A percentile compares a stretch with the other conserved stretches of the same genome.
Conservation (phyloP, 2,113 vertebrate species). For the Dicaeum eximium region DNA sequence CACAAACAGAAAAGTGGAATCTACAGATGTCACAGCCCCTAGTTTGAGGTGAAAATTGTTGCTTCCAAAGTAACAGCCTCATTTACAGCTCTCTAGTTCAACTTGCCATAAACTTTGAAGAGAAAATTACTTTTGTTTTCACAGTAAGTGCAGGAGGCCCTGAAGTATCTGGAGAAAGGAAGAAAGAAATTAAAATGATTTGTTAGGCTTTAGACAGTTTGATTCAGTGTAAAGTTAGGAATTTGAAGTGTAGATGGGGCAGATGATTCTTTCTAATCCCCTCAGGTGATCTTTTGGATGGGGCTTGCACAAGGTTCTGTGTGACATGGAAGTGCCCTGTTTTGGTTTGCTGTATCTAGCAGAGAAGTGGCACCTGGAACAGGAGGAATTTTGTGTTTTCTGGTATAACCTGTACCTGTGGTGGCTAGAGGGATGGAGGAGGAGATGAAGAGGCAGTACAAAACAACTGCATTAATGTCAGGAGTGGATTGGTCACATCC, state of each 20-base stretch:
- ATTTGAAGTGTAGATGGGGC: background rate
- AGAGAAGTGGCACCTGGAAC: background rate
- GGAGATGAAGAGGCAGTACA: background rate
- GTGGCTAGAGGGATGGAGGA: fast-evolving
- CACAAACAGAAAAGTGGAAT: background rate
- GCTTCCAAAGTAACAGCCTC: background rate
- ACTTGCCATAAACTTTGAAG: background rate
- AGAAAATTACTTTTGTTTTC: background rate
- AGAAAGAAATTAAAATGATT: background rate
- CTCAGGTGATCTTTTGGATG: background rate
- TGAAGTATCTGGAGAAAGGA: background rate
- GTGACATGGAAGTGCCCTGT: background rate
- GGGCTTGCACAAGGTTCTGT: fast-evolving
- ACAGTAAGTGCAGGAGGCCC: background rate
- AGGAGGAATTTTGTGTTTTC: background rate
- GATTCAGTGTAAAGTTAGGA: background rate
- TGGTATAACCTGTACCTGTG: background rate
- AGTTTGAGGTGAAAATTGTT: background rate
- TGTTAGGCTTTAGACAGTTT: background rate
- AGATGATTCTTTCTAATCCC: background rate
- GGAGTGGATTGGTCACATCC: background rate
- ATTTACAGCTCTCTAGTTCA: background rate
- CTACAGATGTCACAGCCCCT: background rate
- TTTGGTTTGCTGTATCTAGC: background rate
- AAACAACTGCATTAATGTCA: background rate